Percentiles rank a stretch among this genome's conserved stretches.
Conservation (phyloP, 2,113 vertebrate species). For the Chascanopsetta lugubris region DNA sequence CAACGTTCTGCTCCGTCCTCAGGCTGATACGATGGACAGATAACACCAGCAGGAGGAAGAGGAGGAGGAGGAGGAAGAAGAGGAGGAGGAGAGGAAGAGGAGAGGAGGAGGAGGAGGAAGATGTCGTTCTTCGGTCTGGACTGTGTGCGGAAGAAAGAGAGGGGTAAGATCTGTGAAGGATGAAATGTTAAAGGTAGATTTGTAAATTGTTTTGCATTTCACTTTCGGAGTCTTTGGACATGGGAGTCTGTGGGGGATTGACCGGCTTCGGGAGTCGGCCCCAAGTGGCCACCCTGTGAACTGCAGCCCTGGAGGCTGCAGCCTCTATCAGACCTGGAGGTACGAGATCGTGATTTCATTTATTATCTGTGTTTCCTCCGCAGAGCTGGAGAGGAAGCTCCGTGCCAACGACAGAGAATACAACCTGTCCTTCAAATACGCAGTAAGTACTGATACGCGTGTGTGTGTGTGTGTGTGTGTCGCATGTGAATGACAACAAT, state of each 20-base stretch:
- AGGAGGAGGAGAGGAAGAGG: conserved; percentile 23
- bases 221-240: too few species aligned
- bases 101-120: conserved; percentile 61
- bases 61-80: conserved; percentile 45
- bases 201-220: too few species aligned
- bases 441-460: conserved; percentile 81
- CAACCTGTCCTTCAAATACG: conserved; percentile 89
- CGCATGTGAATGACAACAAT: too few species aligned
- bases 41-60: conserved; percentile 40
- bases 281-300: too few species aligned
- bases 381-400: conserved; percentile 88
- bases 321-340: neutral
- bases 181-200: too few species aligned
- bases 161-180: conserved; percentile 69
- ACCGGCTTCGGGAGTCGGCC: too few species aligned
- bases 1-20: conserved; percentile 7
- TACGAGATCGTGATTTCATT: neutral
- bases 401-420: conserved; percentile 89
- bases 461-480: too few species aligned
- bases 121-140: conserved; percentile 87
- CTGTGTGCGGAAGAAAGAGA: conserved; percentile 81
- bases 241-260: too few species aligned
- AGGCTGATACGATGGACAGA: conserved; percentile 75
- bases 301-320: too few species aligned
- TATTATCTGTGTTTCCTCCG: conserved; percentile 6